Evolutionary conservation across 2,797 vertebrate genomes (phyloP), one percentile per base, ranked within the genome.

Genomic region (Manis pentadactyla): DNA sequence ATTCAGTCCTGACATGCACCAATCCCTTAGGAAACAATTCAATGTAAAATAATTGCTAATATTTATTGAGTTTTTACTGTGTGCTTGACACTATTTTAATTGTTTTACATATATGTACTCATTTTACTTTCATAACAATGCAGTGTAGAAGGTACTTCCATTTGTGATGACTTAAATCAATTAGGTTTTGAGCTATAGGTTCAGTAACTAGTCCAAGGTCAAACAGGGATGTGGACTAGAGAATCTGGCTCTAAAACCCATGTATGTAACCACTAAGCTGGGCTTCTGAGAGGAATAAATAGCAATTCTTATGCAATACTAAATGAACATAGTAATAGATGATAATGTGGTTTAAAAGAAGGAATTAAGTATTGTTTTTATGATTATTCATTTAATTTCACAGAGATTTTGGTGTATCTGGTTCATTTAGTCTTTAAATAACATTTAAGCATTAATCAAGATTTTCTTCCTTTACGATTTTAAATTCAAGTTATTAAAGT

Each of bases 401-500:
- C n/a, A 59, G 11, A 78, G 74, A 69, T 78, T 90, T 92, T 84
- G 29, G 8, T 37, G 84, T 59, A 34, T 15, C 51, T 51, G 42
- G 31, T 57, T 94, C 37, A 34, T 73, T 27, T 59, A 81, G 13
- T 81, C 53, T 90, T 90, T 31, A 94, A 83, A 68, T 69, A 71
- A 81, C 25, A 12, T 87, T 39, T 77, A 81, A 75, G 31, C 8
- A 27, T 81, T 95, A 46, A n/a, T 92, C 66, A n/a, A 83, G 37
- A 0, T 46, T 85, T 68, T 11, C 39, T 91, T 53, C 75, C 81
- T 71, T 75, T 88, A 37, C 13, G 29, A 39, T 66, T 88, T 96
- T 90, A 53, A 95, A 59, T 94, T 57, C 46, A 46, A 51, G 11
- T 86, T 74, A 69, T 75, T 14, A n/a, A 34, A 93, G 86, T 61